Evolutionary conservation across 1,140 invertebrate genomes (phyloP), one percentile per base, ranked within the genome.

Genomic region (Dermatophagoides farinae): DNA sequence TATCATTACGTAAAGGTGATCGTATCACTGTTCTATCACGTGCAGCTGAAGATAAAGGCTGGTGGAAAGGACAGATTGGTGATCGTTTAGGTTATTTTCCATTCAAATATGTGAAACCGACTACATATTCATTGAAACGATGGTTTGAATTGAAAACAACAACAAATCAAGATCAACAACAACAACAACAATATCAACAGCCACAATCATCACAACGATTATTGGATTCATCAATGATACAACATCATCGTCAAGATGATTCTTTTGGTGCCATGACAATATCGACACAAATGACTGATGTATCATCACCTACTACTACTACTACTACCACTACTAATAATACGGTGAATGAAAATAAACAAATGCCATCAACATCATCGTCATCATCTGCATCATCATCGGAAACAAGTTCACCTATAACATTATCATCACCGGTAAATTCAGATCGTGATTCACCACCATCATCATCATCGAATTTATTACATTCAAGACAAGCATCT

Each of bases 51-150:
- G 78, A 81, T 65, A 82, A 81, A 68, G 84, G 84, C 57, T 86
- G 83, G 83, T 86, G 83, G 83, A 84, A 84, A 65, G 84, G 84
- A 39, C 78, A 80, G 67, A 77, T 81, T 51, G 77, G 77, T 49
- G 77, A 82, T 46, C 41, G 65, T 39, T 51, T 70, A 57, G 61
- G 64, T 6, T 64, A 65, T 37, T 67, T 67, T 62, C 63, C 69
- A 25, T 52, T 62, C 37, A 60, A 61, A 20, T 67, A 67, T 61
- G 65, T 67, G 38, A 40, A 14, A 14, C 49, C 53, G 4, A 39
- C 12, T 4, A 6, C 53, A 18, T 23, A 14, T 11, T 20, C 18
- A 25, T 12, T 50, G 47, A 50, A 50, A 12, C 6, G 47, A 12
- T 25, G 2, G 11, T 14, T 18, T 50, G 47, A 20, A 50, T 18